These are phyloP conservation scores for Cynopterus brachyotis DNA, from an alignment of 2,113 vertebrate species.

Conservation along the genomic window DNA sequence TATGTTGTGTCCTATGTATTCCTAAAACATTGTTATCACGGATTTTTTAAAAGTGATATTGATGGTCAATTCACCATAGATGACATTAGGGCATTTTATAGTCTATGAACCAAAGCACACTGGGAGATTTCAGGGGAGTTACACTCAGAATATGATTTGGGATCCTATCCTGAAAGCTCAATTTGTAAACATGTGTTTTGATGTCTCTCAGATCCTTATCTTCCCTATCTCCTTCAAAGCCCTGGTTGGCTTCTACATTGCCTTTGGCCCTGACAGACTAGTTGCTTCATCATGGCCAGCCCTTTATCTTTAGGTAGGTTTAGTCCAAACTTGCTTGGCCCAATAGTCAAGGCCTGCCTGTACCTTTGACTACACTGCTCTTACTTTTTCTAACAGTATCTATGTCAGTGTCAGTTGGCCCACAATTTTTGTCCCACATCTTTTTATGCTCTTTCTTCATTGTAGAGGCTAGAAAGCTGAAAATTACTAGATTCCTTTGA, in stretches of 20 bases:
- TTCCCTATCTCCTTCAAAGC: background rate
- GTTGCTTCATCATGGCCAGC: background rate
- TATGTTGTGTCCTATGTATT: slow-evolving; percentile 53
- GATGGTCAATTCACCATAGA: background rate
- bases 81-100: background rate
- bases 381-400: background rate
- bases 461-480: background rate
- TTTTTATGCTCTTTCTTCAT: background rate
- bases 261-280: background rate
- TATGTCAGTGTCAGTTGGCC: background rate
- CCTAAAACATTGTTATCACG: background rate
- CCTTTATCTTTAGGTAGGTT: background rate
- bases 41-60: background rate
- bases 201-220: background rate
- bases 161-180: background rate
- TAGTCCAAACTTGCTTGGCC: background rate
- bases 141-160: background rate
- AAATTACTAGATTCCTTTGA: slow-evolving; percentile 47
- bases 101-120: background rate
- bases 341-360: background rate
- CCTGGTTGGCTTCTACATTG: background rate
- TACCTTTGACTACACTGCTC: background rate
- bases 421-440: background rate
- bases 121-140: background rate
- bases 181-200: background rate